phyloP scores from a whole-genome alignment of 2,888 invertebrate species.

The Mongoloraphidia duomilia region DNA sequence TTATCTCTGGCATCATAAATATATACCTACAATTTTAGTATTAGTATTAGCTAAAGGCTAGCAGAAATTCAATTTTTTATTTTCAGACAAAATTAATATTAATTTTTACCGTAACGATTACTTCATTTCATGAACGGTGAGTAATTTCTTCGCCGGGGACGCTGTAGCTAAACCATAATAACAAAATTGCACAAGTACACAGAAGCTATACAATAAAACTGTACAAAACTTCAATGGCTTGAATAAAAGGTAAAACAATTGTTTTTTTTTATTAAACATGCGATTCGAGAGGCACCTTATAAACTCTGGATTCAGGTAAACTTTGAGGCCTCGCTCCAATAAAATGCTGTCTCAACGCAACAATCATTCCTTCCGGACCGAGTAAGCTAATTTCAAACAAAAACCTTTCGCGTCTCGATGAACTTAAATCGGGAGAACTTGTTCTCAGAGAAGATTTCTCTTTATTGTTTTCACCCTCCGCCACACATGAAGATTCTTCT shows the following conservation, averaged over 20 bases:
- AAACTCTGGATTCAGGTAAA: conserved; percentile 35
- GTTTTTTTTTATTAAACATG: conserved; percentile 32
- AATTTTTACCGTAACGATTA: no score
- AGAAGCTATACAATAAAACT: not conserved
- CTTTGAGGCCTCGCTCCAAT: conserved; percentile 36
- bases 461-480: conserved; percentile 17
- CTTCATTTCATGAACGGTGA: no score
- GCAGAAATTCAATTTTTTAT: no score
- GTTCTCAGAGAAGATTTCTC: conserved; percentile 39
- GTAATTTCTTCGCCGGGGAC: conserved; percentile 5
- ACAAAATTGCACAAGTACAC: not conserved
- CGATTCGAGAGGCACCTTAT: conserved; percentile 42
- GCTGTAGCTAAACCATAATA: conserved; percentile 6
- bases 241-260: not conserved
- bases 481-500: conserved; percentile 6
- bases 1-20: no score
- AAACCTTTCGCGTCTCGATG: conserved; percentile 28
- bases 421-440: conserved; percentile 44
- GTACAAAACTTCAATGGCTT: not conserved
- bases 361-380: conserved; percentile 36
- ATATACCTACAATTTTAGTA: no score
- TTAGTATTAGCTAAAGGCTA: no score
- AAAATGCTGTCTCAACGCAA: conserved; percentile 30
- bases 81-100: no score
- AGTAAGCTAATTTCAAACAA: conserved; percentile 37